Percentiles rank a stretch among this genome's conserved stretches.
phyloP scores from a whole-genome alignment of 2,888 invertebrate species.

The Abrostola tripartita region DNA sequence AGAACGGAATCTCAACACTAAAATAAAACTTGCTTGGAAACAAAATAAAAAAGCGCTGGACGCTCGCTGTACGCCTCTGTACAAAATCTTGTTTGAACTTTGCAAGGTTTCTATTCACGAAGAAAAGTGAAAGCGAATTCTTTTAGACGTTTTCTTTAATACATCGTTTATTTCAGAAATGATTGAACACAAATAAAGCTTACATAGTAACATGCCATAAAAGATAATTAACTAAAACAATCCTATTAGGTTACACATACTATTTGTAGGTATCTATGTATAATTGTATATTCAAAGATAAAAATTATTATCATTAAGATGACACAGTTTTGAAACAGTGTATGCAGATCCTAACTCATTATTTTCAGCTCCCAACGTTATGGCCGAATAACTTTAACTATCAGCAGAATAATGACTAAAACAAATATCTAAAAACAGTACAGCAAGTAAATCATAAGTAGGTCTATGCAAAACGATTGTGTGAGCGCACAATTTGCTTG shows the following conservation, averaged over 20 bases:
- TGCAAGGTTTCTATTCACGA: conserved; percentile 21
- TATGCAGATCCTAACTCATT: background rate
- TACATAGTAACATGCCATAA: conserved; percentile 8
- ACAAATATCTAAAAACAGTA: too few species aligned
- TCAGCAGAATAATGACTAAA: too few species aligned
- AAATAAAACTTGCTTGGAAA: conserved; percentile 40
- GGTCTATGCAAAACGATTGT: conserved; percentile 13
- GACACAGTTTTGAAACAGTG: too few species aligned
- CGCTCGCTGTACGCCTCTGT: conserved; percentile 20
- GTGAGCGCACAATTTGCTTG: background rate
- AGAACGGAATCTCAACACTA: conserved; percentile 39
- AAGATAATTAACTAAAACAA: conserved; percentile 18
- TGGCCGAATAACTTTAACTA: too few species aligned
- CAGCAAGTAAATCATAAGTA: background rate
- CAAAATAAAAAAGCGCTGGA: conserved; percentile 28
- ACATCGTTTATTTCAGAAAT: conserved; percentile 22
- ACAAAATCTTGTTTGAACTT: conserved; percentile 42
- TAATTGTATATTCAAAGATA: too few species aligned
- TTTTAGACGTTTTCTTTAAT: conserved; percentile 30
- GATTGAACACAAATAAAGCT: conserved; percentile 16
- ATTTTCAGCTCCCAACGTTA: too few species aligned
- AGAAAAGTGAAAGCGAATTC: conserved; percentile 43
- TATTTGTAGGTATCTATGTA: too few species aligned
- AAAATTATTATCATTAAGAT: too few species aligned
- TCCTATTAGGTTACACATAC: too few species aligned